Conservation (phyloP, 35 echinoderm and acorn worm genomes). For the Eucidaris tribuloides region DNA sequence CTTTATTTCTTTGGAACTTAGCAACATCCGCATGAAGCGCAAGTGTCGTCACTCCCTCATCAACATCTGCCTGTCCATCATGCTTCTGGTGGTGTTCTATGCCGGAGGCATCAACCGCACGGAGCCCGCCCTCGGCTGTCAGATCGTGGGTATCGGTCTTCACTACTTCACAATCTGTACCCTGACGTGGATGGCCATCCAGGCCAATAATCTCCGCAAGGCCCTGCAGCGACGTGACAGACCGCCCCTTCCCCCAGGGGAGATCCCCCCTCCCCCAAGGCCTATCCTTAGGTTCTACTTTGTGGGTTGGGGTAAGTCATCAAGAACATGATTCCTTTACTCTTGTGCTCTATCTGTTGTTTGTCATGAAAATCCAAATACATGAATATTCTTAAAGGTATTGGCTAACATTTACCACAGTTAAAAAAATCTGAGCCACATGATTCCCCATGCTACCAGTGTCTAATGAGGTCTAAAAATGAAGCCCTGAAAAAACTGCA, state of each 20-base stretch:
- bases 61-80: slow-evolving; percentile 78
- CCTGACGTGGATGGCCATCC: slow-evolving; percentile 88
- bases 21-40: slow-evolving; percentile 87
- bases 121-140: slow-evolving; percentile 47
- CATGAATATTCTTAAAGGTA: no score
- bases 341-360: no score
- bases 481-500: no score
- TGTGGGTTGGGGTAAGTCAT: slow-evolving; percentile 91
- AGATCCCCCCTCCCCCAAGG: slow-evolving; percentile 60
- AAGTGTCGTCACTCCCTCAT: slow-evolving; percentile 86
- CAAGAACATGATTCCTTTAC: no score
- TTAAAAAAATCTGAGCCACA: no score
- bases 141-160: slow-evolving; percentile 73
- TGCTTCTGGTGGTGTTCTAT: slow-evolving; percentile 66
- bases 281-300: slow-evolving; percentile 94
- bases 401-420: no score
- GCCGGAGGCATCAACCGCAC: slow-evolving; percentile 82
- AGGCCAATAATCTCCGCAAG: slow-evolving; percentile 67
- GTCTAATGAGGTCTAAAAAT: no score
- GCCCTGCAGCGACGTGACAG: slow-evolving; percentile 60
- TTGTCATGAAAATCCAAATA: no score
- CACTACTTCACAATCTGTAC: slow-evolving; percentile 92
- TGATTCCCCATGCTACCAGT: no score
- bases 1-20: no score
- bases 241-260: slow-evolving; percentile 60